Evolutionary conservation across 2,888 invertebrate genomes (phyloP).

Genomic region (Trichopoda pennipes): DNA sequence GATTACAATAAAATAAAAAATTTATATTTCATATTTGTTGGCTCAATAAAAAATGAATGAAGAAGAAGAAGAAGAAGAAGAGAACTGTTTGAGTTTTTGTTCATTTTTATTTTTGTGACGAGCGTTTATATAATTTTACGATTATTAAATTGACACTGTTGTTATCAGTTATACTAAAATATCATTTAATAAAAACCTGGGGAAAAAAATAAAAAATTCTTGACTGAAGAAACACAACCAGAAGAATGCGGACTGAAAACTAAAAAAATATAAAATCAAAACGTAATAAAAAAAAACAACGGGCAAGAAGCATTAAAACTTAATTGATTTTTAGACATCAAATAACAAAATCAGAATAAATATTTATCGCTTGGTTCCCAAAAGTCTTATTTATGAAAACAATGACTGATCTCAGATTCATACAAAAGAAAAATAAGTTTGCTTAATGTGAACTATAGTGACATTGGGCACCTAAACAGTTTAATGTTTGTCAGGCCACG

Average conservation of each 20-base stretch:
- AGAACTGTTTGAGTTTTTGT: constrained; percentile 9
- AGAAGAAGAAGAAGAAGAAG: background rate
- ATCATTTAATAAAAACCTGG: background rate
- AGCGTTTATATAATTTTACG: constrained; percentile 55
- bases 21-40: background rate
- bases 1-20: background rate
- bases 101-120: constrained; percentile 21
- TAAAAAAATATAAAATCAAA: background rate
- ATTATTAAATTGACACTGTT: constrained; percentile 66
- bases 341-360: constrained; percentile 20
- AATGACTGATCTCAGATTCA: background rate
- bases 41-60: background rate
- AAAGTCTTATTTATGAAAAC: background rate
- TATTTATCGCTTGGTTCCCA: background rate
- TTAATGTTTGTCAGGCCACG: too few relatives aligned
- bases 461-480: too few relatives aligned
- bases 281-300: constrained; percentile 66
- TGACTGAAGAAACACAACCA: background rate
- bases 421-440: constrained; percentile 10
- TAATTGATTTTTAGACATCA: constrained; percentile 59
- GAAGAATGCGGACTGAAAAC: background rate
- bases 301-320: constrained; percentile 49
- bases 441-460: background rate
- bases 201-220: too few relatives aligned
- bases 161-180: constrained; percentile 53